Evolutionary conservation across 2,888 invertebrate species (phyloP).

Genomic region (Idaea aversata): DNA sequence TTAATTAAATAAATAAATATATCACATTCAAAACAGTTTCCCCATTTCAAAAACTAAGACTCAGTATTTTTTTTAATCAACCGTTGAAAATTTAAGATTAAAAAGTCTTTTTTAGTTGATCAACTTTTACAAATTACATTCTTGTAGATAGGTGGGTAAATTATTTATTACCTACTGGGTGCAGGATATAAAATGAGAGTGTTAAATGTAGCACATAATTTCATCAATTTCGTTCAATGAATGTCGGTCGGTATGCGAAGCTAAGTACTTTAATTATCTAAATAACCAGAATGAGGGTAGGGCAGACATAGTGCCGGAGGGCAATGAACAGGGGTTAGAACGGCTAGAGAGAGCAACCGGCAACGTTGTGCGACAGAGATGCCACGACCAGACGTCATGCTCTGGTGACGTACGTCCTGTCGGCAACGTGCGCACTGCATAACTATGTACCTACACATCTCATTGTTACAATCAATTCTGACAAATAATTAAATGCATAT

Average conservation of each 20-base stretch:
- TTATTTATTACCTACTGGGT: not conserved
- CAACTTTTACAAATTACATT: not conserved
- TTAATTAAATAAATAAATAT: no score
- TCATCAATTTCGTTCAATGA: slow-evolving; percentile 18
- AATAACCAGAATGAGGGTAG: slow-evolving; percentile 51
- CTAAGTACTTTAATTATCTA: slow-evolving; percentile 32
- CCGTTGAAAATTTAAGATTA: no score
- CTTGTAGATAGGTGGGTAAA: no score
- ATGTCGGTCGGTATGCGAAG: slow-evolving; percentile 21
- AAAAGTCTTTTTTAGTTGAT: no score
- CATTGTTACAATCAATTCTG: slow-evolving; percentile 42
- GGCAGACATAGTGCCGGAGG: slow-evolving; percentile 42
- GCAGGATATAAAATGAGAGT: not conserved
- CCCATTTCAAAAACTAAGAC: no score
- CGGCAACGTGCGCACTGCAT: slow-evolving; percentile 45
- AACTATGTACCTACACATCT: slow-evolving; percentile 31
- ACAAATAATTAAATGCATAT: slow-evolving; percentile 17
- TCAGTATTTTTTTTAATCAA: no score
- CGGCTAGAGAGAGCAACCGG: slow-evolving; percentile 37
- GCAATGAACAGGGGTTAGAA: slow-evolving; percentile 54
- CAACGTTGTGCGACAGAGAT: slow-evolving; percentile 44
- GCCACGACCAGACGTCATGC: slow-evolving; percentile 57
- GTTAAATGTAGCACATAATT: not conserved
- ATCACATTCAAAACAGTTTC: no score
- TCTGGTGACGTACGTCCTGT: slow-evolving; percentile 63